These are phyloP conservation scores for Drosophila quinaria DNA, from an alignment of 2,888 invertebrate species.

Conservation along the genomic window DNA sequence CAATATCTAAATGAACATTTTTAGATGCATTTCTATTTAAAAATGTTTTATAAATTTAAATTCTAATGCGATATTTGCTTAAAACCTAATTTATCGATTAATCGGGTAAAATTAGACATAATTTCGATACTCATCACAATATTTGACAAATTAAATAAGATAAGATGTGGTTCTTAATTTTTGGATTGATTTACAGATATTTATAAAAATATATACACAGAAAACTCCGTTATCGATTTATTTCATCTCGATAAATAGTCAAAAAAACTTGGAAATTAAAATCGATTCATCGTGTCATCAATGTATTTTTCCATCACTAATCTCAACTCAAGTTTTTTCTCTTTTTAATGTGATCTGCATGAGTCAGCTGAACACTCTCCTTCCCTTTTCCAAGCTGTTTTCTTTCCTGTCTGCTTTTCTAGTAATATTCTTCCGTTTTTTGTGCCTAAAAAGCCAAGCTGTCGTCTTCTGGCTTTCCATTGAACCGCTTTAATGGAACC, in stretches of 20 bases:
- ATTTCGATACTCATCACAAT: background rate
- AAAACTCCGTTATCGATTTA: background rate
- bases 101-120: too few species aligned
- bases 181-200: background rate
- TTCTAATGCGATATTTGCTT: background rate
- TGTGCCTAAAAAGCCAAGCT: conserved; percentile 31
- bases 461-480: conserved; percentile 27
- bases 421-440: background rate
- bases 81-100: too few species aligned
- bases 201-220: too few species aligned
- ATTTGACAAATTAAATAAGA: background rate
- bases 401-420: background rate
- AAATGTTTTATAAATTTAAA: too few species aligned
- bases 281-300: background rate
- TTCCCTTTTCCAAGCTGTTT: background rate
- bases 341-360: conserved; percentile 4
- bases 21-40: too few species aligned
- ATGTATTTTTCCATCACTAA: background rate
- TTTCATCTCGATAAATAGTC: background rate
- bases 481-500: conserved; percentile 42
- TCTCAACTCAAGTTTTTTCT: background rate
- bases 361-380: conserved; percentile 31
- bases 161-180: background rate
- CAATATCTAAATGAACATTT: background rate
- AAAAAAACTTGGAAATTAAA: background rate